These are phyloP conservation scores for Bombus waltoni DNA, from an alignment of 1,140 invertebrate genomes.

Conservation along the genomic window DNA sequence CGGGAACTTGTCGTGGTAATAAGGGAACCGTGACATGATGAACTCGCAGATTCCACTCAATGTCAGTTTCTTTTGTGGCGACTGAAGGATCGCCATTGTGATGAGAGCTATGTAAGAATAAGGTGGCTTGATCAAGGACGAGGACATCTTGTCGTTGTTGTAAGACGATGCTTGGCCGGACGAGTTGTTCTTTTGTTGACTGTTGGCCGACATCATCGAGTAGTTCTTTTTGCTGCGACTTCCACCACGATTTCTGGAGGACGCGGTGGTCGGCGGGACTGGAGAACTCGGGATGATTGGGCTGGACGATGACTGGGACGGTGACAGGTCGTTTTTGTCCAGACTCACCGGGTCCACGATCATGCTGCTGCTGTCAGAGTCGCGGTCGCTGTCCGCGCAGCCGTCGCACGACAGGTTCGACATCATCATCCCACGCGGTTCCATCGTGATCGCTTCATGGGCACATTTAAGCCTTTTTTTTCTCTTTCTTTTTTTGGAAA, in stretches of 20 bases:
- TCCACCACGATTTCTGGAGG: constrained; percentile 55
- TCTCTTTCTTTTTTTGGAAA: not conserved
- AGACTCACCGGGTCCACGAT: constrained; percentile 81
- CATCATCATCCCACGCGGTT: constrained; percentile 72
- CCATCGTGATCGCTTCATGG: constrained; percentile 64
- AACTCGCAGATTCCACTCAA: constrained; percentile 99
- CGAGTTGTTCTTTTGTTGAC: constrained; percentile 56
- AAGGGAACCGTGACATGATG: constrained; percentile 98
- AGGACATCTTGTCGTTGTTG: constrained; percentile 75
- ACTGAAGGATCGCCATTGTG: constrained; percentile 98
- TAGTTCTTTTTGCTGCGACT: constrained; percentile 72
- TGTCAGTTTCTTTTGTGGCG: constrained; percentile 98
- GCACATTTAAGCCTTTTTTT: constrained; percentile 1
- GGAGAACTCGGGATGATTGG: constrained; percentile 70
- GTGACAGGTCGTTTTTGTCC: constrained; percentile 77
- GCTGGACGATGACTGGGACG: constrained; percentile 72
- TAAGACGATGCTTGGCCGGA: constrained; percentile 57
- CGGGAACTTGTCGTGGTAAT: constrained; percentile 97
- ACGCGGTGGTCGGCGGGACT: constrained; percentile 21
- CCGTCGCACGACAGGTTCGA: constrained; percentile 79
- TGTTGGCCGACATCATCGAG: constrained; percentile 72
- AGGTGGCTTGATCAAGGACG: constrained; percentile 93
- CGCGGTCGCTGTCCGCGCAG: constrained; percentile 79
- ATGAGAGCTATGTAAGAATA: constrained; percentile 99
- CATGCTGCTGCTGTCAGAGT: constrained; percentile 81